Evolutionary conservation across 2,797 vertebrate genomes (phyloP).

Genomic region (Nyctalus aviator): DNA sequence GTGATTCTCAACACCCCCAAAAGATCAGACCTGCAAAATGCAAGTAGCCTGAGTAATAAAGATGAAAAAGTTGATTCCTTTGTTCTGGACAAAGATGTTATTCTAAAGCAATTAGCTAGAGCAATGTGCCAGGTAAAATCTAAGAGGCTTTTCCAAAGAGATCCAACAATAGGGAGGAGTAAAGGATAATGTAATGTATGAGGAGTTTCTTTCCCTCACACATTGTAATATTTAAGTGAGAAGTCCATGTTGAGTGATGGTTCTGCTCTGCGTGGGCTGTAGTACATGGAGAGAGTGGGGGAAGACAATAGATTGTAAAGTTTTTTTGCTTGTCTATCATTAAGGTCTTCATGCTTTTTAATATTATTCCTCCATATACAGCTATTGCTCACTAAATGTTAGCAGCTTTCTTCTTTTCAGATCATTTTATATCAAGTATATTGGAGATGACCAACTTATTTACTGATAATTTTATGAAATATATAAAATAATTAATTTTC

Average conservation of each 20-base stretch:
- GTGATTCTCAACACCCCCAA: background rate
- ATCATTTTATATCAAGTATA: background rate
- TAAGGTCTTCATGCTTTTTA: background rate
- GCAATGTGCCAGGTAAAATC: background rate
- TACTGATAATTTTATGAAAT: conserved; percentile 23
- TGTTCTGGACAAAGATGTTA: background rate
- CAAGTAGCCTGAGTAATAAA: background rate
- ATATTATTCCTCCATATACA: conserved; percentile 6
- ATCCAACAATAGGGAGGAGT: background rate
- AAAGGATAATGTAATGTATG: background rate
- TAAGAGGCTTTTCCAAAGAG: background rate
- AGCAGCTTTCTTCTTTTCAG: background rate
- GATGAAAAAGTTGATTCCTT: conserved; percentile 1
- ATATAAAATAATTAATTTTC: conserved; percentile 38
- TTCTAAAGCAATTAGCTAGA: conserved; percentile 23
- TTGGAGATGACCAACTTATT: background rate
- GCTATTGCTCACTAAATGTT: background rate
- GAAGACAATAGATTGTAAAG: background rate
- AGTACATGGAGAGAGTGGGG: background rate
- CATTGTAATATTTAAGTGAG: background rate
- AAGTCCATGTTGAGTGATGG: background rate
- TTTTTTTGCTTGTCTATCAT: background rate
- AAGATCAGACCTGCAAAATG: background rate
- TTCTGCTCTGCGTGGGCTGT: background rate
- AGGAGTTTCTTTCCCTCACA: background rate